Percentiles rank a stretch among this genome's conserved stretches.
phyloP scores from a whole-genome alignment of 53 echinoderm and acorn worm species.

The Apostichopus leukothele region DNA sequence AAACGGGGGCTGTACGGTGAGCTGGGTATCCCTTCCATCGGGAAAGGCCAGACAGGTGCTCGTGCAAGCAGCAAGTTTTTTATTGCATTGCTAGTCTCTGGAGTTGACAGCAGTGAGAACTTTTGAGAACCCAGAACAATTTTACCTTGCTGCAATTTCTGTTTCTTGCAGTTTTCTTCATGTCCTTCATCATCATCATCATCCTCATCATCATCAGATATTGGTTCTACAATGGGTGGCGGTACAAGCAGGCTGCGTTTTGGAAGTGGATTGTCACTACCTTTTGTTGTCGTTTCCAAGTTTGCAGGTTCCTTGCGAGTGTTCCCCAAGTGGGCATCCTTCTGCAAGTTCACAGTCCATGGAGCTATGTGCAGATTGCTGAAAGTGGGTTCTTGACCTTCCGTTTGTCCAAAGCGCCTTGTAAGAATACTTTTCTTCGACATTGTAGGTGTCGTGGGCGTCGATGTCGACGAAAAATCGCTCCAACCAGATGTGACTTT shows the following conservation, averaged over 20 bases:
- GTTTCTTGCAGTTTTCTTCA: slow-evolving; percentile 21
- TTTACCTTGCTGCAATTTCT: slow-evolving; percentile 19
- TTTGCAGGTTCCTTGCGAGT: background rate
- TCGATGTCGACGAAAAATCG: background rate
- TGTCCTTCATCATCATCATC: slow-evolving; percentile 85
- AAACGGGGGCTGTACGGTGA: slow-evolving; percentile 75
- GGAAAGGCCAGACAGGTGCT: slow-evolving; percentile 58
- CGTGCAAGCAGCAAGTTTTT: slow-evolving; percentile 77
- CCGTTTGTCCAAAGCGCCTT: slow-evolving; percentile 36
- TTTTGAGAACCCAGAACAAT: slow-evolving; percentile 23
- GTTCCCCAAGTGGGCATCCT: background rate
- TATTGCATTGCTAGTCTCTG: slow-evolving; percentile 68
- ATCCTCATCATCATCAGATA: slow-evolving; percentile 95
- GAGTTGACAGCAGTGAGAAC: background rate
- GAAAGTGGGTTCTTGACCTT: slow-evolving; percentile 19
- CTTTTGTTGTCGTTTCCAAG: background rate
- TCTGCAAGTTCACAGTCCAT: background rate
- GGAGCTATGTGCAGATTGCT: slow-evolving; percentile 1
- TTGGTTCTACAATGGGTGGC: slow-evolving; percentile 79
- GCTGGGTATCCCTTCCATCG: slow-evolving; percentile 48
- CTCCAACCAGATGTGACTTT: background rate
- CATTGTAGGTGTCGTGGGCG: background rate
- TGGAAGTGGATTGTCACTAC: background rate
- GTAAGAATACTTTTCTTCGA: slow-evolving; percentile 33
- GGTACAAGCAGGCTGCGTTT: slow-evolving; percentile 17